Evolutionary conservation across 2,113 vertebrate genomes (phyloP).

Genomic region (Symphodus melops): DNA sequence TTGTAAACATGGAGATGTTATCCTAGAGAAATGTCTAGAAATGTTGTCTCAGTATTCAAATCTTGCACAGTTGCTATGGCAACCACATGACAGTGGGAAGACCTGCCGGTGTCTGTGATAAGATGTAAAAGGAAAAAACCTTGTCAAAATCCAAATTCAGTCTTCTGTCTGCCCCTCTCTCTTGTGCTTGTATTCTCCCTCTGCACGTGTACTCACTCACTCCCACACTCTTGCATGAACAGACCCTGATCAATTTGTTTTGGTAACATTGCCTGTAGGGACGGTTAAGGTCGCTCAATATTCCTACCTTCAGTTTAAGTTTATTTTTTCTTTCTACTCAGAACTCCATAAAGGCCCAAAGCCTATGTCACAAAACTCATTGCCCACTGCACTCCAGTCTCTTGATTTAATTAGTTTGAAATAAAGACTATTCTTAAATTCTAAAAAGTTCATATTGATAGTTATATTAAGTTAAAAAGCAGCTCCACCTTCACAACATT

Average conservation of each 20-base stretch:
- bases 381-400: no score
- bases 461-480: no score
- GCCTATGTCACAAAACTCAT: no score
- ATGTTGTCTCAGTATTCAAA: slow-evolving; percentile 51
- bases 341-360: no score
- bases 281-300: neutral
- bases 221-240: slow-evolving; percentile 1
- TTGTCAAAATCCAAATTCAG: slow-evolving; percentile 30
- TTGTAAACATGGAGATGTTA: slow-evolving; percentile 56
- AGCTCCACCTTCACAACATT: no score
- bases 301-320: neutral
- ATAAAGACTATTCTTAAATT: no score
- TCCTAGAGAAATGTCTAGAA: slow-evolving; percentile 57
- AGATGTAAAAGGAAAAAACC: slow-evolving; percentile 5
- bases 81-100: slow-evolving; percentile 51
- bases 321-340: no score
- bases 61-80: slow-evolving; percentile 63
- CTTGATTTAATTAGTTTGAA: no score
- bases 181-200: neutral
- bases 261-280: neutral
- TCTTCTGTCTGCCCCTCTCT: rapidly evolving
- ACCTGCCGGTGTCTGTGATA: slow-evolving; percentile 31
- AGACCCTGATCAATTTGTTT: neutral
- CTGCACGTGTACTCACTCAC: slow-evolving; percentile 4
- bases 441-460: no score